A percentile compares a stretch with the other conserved stretches of the same genome.
Conservation (phyloP, 53 echinoderm and acorn worm species). For the Holothuria scabra region DNA sequence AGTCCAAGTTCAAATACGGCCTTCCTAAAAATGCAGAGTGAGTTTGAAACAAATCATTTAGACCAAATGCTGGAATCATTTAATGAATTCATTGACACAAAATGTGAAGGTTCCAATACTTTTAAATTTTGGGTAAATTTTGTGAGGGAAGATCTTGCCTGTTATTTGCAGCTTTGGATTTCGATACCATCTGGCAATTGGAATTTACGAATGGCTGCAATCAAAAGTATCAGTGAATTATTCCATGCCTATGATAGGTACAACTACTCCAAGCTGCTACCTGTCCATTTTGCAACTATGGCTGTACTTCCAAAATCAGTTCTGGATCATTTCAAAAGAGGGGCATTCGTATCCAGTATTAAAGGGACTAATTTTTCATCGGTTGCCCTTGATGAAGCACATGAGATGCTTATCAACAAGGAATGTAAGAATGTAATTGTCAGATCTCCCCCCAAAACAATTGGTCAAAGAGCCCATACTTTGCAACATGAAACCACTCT, state of each 20-base stretch:
- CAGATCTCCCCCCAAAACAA: slow-evolving; percentile 47
- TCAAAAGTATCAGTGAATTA: slow-evolving; percentile 60
- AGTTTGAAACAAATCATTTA: too few relatives aligned
- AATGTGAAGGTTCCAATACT: slow-evolving; percentile 57
- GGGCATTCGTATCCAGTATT: slow-evolving; percentile 69
- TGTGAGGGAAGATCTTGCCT: slow-evolving; percentile 55
- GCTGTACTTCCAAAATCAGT: slow-evolving; percentile 50
- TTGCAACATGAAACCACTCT: slow-evolving; percentile 52
- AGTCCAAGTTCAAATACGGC: background rate
- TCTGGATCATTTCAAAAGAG: slow-evolving; percentile 57
- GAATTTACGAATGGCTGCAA: slow-evolving; percentile 53
- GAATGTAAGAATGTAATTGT: slow-evolving; percentile 59
- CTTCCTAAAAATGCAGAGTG: too few relatives aligned
- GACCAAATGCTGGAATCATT: slow-evolving; percentile 51
- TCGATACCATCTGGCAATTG: slow-evolving; percentile 58
- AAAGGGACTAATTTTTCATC: slow-evolving; percentile 59
- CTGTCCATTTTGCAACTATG: slow-evolving; percentile 57
- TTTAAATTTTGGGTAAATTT: slow-evolving; percentile 67
- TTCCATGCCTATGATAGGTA: slow-evolving; percentile 74
- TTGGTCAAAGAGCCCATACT: slow-evolving; percentile 47
- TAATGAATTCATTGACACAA: slow-evolving; percentile 51
- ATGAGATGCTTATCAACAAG: slow-evolving; percentile 74
- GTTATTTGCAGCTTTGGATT: slow-evolving; percentile 55
- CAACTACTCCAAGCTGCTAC: slow-evolving; percentile 64
- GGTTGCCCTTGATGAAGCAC: slow-evolving; percentile 70